Base-by-base conservation (phyloP, 2,888 invertebrate genomes). In the Malthinus flaveolus region DNA sequence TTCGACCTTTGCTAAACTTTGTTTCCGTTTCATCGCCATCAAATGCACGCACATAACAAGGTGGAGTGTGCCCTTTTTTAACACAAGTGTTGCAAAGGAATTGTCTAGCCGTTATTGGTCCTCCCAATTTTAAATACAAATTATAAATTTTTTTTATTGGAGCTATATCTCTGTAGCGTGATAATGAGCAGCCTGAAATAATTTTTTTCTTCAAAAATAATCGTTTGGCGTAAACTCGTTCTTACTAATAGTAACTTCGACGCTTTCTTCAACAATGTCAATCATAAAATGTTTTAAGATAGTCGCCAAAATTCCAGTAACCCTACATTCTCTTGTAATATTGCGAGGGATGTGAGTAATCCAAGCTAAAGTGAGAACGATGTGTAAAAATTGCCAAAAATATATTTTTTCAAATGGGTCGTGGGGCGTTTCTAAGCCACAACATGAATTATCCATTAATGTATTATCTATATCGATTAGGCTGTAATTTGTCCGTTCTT, bases 351-450 rank as follows among this genome's bases (percentile, higher is more conserved):
- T 75, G 66, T 83, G 83, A 12, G 84, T 65, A 64, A 75, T 77
- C 71, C 78, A 81, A 1, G 84, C 80, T 23, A 83, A 76, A 35
- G 82, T 78, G 58, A 86, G 75, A 8, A 86, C 65, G 33, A 82
- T 81, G 59, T 84, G 84, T 33, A 84, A 55, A 72, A 84, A 85
- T 71, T 87, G 86, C 84, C 85, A 86, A 68, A 83, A 84, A 71
- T 84, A 83, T 66, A 86, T 80, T 65, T 79, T 81, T 66, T 85
- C 85, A 67, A 85, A 86, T 0, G 86, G 86, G 67, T 81, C 68
- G 65, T 85, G 83, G 1, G 78, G 71, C 3, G 73, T 72, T 54
- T 75, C 78, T 1, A 83, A 71, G 1, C 82, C 73, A 78, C 81
- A 81, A 49, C 78, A 76, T 0, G 79, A 79, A 66, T 83, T 83